Evolutionary conservation across 2,888 invertebrate genomes (phyloP), one percentile per base, ranked within the genome.

Genomic region (Cerastis leucographa): DNA sequence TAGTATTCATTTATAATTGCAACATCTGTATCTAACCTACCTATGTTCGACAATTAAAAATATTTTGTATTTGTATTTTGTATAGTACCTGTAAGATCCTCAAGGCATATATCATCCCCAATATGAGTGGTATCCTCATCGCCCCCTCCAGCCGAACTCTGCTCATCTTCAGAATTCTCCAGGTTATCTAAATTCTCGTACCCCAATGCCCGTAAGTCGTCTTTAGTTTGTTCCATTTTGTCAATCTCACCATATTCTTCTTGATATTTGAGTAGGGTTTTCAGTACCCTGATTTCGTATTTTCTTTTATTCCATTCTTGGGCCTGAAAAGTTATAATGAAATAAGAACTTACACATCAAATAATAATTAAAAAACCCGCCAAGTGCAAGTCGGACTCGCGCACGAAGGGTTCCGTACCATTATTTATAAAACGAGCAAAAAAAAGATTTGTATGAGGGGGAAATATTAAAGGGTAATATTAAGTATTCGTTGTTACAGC

Each of bases 51-150:
- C n/a, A n/a, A n/a, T n/a, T n/a, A n/a, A n/a, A n/a, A n/a, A n/a
- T n/a, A n/a, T n/a, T n/a, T n/a, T n/a, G n/a, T n/a, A n/a, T n/a
- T n/a, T n/a, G n/a, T n/a, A n/a, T 40, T 40, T 40, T 40, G 40
- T 40, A 40, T 40, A n/a, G 35, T 51, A 97, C 98, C 98, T 81
- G 98, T 98, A 19, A 98, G 95, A 85, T 98, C 97, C 51, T 98
- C 97, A 64, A 98, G 95, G 85, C 97, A 97, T 68, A 98, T 97
- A 87, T 98, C 98, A 78, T 97, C 97, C 0, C 98, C 98, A 86
- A 98, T 97, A 83, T 97, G 97, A 0, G 97, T 97, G 0, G 97
- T 97, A 78, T 97, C 97, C n/a, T 97, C 97, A n/a, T 97, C 96
- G 0, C 93, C 94, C 0, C 96, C 97, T 0, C 96, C 95, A 0